These are phyloP conservation scores for Brevimyrus niger DNA, from an alignment of 2,113 vertebrate genomes.

Conservation along the genomic window DNA sequence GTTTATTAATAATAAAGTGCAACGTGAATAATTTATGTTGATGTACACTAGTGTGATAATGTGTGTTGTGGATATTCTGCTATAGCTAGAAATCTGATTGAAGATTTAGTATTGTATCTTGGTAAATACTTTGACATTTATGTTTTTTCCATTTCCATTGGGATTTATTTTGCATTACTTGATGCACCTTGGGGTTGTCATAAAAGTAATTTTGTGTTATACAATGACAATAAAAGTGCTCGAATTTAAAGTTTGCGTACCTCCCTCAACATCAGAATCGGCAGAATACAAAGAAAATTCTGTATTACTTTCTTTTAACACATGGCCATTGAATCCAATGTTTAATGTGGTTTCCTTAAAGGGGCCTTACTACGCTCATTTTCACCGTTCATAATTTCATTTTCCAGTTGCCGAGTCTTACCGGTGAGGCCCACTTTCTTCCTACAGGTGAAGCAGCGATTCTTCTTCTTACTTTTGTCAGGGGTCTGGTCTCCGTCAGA, in stretches of 20 bases:
- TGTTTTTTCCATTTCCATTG: too few species aligned
- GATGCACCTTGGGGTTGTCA: too few species aligned
- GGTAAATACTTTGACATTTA: too few species aligned
- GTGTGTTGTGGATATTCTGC: too few species aligned
- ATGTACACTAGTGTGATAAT: too few species aligned
- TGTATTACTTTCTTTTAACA: neutral
- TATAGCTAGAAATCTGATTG: too few species aligned
- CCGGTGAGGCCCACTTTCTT: constrained; percentile 86
- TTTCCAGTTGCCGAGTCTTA: constrained; percentile 38
- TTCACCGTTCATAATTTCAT: neutral
- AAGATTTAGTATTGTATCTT: too few species aligned
- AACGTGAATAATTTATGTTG: too few species aligned
- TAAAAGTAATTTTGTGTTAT: neutral
- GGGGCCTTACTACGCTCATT: neutral
- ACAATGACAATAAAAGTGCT: neutral
- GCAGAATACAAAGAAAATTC: neutral
- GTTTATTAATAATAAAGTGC: too few species aligned
- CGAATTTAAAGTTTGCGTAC: neutral
- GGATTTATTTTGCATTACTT: too few species aligned
- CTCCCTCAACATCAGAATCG: neutral
- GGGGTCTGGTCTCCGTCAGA: constrained; percentile 70
- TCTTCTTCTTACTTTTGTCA: constrained; percentile 80
- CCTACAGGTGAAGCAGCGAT: constrained; percentile 79
- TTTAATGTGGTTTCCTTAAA: neutral
- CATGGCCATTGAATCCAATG: neutral